Base-by-base conservation (phyloP, 2,113 vertebrate species). In the Rattus rattus region DNA sequence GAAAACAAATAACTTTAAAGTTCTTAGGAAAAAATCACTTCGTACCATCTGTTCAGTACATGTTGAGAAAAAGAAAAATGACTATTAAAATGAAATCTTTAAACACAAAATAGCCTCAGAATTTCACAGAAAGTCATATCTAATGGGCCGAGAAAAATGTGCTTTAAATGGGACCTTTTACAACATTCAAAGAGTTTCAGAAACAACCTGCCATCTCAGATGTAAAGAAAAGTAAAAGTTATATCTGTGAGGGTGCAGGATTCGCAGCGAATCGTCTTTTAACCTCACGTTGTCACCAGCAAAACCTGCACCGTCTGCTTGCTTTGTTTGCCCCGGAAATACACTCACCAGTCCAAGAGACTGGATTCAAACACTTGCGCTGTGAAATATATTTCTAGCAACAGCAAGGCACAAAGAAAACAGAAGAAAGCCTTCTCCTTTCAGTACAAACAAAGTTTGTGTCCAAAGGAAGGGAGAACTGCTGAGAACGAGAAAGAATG, bases 21-120 rank as follows among this genome's bases (percentile, higher is more conserved):
- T 92, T 96, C 94, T 96, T 94, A 91, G 84, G 97, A 97, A 90
- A 97, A 90, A 97, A 96, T 97, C 85, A 97, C 96, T 93, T 89
- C n/a, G 36, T 94, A 94, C 96, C 97, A 97, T 97, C 96, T 98
- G 90, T 90, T 95, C 80, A 94, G 93, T 96, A 96, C 81, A 97
- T 97, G 72, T 22, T 97, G 75, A 4, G 0, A 26, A 28, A 86
- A 96, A 80, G n/a, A 95, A 80, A 98, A 98, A 97, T 93, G 89
- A 95, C 87, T 89, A 5, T 83, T 81, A 97, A 98, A 98, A 97
- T 91, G 52, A 39, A 94, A 26, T 95, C 93, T 84, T 70, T 95
- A 95, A 95, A 97, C 95, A 69, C 94, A 83, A 98, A 90, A 92
- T 43, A 72, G 88, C 93, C 75, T 88, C 75, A 61, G 94, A 75